Conservation (phyloP, 2,113 vertebrate species). For the Uria aalge region DNA sequence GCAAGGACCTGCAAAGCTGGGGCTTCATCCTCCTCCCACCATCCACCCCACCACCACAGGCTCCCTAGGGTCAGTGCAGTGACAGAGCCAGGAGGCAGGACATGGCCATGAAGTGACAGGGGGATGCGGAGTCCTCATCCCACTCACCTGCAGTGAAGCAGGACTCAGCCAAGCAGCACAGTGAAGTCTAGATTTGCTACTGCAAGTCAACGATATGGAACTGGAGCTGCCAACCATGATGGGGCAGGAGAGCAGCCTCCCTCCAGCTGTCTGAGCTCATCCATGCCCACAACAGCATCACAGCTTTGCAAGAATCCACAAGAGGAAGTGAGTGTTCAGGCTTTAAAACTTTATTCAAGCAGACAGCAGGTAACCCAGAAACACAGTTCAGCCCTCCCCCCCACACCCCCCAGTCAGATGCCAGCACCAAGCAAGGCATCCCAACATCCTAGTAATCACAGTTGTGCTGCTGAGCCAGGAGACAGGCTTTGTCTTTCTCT, state of each 20-base stretch:
- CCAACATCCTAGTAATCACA: not conserved
- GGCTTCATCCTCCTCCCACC: rapidly evolving
- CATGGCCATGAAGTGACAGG: rapidly evolving
- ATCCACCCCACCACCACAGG: rapidly evolving
- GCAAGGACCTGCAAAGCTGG: not conserved
- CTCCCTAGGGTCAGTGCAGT: rapidly evolving
- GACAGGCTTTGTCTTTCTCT: not conserved
- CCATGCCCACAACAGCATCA: rapidly evolving
- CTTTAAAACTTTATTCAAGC: constrained; percentile 65
- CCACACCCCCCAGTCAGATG: not conserved
- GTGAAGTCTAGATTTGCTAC: too few species aligned
- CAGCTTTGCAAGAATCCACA: not conserved
- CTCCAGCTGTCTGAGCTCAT: not conserved
- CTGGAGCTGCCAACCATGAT: not conserved
- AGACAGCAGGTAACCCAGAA: constrained; percentile 18
- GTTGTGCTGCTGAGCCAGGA: not conserved
- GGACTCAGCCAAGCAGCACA: rapidly evolving
- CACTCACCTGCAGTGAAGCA: rapidly evolving
- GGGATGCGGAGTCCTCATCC: not conserved
- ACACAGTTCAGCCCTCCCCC: not conserved
- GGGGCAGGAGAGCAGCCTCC: not conserved
- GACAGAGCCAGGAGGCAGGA: not conserved
- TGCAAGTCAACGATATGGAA: not conserved
- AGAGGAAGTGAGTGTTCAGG: not conserved
- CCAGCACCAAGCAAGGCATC: not conserved